These are phyloP conservation scores for Ectropis crepuscularia DNA, from an alignment of 2,888 invertebrate genomes.

Conservation along the genomic window DNA sequence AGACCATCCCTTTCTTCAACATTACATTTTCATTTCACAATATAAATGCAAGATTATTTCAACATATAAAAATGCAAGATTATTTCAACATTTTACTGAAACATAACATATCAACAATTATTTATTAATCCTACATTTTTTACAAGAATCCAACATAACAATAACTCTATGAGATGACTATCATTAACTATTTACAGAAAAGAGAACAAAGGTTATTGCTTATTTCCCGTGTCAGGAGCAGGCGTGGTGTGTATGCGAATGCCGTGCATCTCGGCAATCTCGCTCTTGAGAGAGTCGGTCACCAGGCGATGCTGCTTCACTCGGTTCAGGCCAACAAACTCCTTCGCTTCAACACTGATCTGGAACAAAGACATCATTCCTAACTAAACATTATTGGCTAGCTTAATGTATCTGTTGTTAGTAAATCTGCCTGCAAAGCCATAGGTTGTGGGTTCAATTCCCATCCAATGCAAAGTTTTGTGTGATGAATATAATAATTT, in stretches of 20 bases:
- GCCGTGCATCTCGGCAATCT: slow-evolving; percentile 94
- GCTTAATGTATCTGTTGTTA: no score
- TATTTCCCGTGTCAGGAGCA: slow-evolving; percentile 52
- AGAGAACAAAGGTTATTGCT: slow-evolving; percentile 36
- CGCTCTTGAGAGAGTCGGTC: slow-evolving; percentile 88
- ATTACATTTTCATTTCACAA: neutral
- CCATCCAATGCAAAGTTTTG: no score
- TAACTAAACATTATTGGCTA: no score
- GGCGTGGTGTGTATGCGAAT: slow-evolving; percentile 89
- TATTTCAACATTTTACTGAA: slow-evolving; percentile 2
- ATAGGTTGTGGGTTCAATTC: no score
- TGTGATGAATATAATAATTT: no score
- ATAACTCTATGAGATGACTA: slow-evolving; percentile 6
- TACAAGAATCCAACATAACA: slow-evolving; percentile 8
- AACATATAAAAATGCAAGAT: neutral
- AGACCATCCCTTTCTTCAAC: no score
- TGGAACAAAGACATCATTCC: slow-evolving; percentile 46
- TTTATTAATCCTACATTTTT: slow-evolving; percentile 8
- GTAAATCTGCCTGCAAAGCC: no score
- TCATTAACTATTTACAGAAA: slow-evolving; percentile 36
- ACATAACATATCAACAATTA: neutral
- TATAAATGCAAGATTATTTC: neutral
- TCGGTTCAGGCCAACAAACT: slow-evolving; percentile 88
- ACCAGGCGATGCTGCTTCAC: slow-evolving; percentile 91
- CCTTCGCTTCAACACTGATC: slow-evolving; percentile 87